Percentiles rank a stretch among this genome's conserved stretches.
phyloP scores from a whole-genome alignment of 1,140 invertebrate genomes.

The Diabrotica undecimpunctata region DNA sequence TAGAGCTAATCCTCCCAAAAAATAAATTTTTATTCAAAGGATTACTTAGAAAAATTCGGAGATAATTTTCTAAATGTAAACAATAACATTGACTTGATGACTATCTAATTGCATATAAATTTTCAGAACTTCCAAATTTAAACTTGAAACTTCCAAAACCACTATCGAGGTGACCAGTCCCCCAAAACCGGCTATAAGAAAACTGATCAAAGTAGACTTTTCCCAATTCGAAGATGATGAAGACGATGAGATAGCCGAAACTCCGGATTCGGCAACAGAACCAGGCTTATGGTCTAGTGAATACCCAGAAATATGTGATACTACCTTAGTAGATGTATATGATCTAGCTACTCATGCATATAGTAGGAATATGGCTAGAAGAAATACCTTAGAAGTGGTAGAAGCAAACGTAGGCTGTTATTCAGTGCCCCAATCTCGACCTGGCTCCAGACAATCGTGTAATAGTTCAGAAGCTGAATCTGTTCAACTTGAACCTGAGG shows the following conservation, averaged over 20 bases:
- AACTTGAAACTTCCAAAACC: conserved; percentile 18
- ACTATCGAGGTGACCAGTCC: neutral
- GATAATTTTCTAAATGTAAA: too few relatives aligned
- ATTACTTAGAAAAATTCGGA: too few relatives aligned
- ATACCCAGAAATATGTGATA: conserved; percentile 73
- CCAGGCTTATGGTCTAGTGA: conserved; percentile 49
- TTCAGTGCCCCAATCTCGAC: conserved; percentile 68
- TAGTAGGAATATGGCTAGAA: conserved; percentile 62
- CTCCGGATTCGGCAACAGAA: conserved; percentile 42
- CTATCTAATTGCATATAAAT: too few relatives aligned
- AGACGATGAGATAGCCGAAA: conserved; percentile 47
- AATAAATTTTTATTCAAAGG: too few relatives aligned
- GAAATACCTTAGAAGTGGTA: conserved; percentile 65
- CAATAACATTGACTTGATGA: too few relatives aligned
- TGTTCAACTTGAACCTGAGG: conserved; percentile 41
- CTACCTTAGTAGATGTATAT: conserved; percentile 70
- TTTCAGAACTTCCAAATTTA: conserved; percentile 1
- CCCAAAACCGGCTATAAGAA: conserved; percentile 40
- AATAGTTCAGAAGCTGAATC: conserved; percentile 50
- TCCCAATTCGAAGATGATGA: conserved; percentile 54
- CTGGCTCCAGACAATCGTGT: conserved; percentile 53
- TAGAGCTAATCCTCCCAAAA: too few relatives aligned
- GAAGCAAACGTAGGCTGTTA: conserved; percentile 53
- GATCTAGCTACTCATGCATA: conserved; percentile 78
- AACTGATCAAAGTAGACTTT: conserved; percentile 68